A percentile compares a stretch with the other conserved stretches of the same genome.
Evolutionary conservation across 2,113 vertebrate genomes (phyloP).

Genomic region (Microcebus tavaratra): DNA sequence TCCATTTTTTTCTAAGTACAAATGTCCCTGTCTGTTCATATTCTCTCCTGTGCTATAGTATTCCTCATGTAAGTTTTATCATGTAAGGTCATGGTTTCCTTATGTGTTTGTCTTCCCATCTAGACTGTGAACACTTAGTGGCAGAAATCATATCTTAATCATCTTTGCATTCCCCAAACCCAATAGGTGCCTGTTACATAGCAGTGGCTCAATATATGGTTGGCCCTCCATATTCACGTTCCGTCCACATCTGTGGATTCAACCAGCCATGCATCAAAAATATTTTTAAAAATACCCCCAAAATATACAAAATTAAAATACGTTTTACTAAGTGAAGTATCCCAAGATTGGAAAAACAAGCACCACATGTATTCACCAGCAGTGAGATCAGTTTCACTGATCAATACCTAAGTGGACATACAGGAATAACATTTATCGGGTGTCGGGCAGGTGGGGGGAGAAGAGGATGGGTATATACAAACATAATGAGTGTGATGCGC

Average conservation of each 20-base stretch:
- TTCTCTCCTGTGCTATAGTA: neutral
- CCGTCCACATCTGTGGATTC: neutral
- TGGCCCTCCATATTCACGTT: neutral
- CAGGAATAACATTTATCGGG: too few relatives aligned
- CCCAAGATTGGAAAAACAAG: too few relatives aligned
- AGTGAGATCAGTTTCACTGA: too few relatives aligned
- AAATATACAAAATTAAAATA: neutral
- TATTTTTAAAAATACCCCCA: neutral
- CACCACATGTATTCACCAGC: too few relatives aligned
- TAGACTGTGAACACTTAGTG: neutral
- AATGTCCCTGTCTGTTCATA: neutral
- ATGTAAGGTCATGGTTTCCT: neutral
- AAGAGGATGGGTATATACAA: too few relatives aligned
- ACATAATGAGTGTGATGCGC: too few relatives aligned
- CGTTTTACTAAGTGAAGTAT: neutral
- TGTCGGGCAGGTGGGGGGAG: too few relatives aligned
- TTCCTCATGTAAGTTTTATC: neutral
- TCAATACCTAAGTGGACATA: too few relatives aligned
- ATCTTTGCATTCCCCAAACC: neutral
- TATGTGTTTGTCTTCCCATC: neutral
- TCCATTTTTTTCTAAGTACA: neutral
- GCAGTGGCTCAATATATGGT: neutral
- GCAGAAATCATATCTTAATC: neutral
- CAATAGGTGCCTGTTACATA: neutral
- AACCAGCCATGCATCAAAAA: neutral